phyloP scores from a whole-genome alignment of 2,113 vertebrate species.

The Amblyornis subalaris region DNA sequence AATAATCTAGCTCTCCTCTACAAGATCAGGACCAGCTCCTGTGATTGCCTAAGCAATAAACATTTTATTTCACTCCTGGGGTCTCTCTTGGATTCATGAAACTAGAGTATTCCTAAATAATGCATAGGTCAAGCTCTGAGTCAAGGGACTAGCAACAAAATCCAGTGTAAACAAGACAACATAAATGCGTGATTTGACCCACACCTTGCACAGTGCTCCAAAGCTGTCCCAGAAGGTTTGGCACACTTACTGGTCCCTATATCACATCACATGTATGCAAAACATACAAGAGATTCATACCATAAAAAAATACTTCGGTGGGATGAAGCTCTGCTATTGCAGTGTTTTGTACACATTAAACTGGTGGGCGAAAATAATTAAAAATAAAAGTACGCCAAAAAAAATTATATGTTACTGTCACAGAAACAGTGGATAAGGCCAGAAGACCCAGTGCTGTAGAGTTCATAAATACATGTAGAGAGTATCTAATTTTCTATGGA shows the following conservation, averaged over 20 bases:
- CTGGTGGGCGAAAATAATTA: not conserved
- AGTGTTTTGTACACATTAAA: not conserved
- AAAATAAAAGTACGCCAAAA: not conserved
- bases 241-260: not conserved
- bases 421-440: not conserved
- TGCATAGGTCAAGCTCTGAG: not conserved
- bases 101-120: not conserved
- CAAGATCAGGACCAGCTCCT: not conserved
- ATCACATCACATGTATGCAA: not conserved
- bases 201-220: accelerated
- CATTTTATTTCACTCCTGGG: not conserved
- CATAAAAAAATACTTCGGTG: not conserved
- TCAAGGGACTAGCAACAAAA: not conserved
- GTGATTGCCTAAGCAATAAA: not conserved
- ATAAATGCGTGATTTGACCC: not conserved
- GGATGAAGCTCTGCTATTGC: not conserved
- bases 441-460: not conserved
- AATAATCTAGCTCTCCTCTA: not conserved
- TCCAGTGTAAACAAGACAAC: not conserved
- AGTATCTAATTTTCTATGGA: not conserved
- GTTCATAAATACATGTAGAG: not conserved
- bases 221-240: not conserved
- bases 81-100: not conserved
- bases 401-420: not conserved
- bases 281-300: not conserved